Evolutionary conservation across 2,888 invertebrate genomes (phyloP), one percentile per base, ranked within the genome.

Genomic region (Heliconius charithonia): DNA sequence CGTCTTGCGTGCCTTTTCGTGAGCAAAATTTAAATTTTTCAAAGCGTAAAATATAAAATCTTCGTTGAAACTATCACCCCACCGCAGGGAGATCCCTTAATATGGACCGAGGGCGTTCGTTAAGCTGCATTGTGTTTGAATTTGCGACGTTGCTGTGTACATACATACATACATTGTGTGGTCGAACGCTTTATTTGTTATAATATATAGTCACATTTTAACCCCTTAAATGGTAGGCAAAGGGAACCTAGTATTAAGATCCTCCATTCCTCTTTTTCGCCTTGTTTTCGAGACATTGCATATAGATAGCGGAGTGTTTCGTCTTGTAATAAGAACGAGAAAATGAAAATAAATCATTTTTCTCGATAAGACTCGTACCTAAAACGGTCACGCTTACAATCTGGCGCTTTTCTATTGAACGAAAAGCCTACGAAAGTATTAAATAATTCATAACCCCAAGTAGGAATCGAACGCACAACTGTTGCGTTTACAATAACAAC

Each of bases 61-160:
- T 76, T 73, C 67, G 25, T 66, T 71, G 63, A 73, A 77, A 80
- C 78, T 78, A 76, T 78, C 71, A 59, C 59, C 67, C 62, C 41
- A 37, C 69, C 78, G 75, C 69, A 56, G 66, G 78, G 78, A 78
- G 73, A 56, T 66, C 29, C 77, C 79, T 75, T 27, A 59, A 73
- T 67, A 71, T 73, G 72, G 70, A 77, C 56, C 65, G 56, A 67
- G 81, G 69, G 66, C 77, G 74, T 76, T 81, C 81, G 80, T 81
- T 81, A 77, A 79, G 81, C 81, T 69, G 75, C 77, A 81, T 81
- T 80, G 78, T 81, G 71, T 80, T 72, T 78, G 45, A 65, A 74
- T 78, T 72, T 80, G 78, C 78, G 71, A 72, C 74, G 74, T 45
- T 22, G 41, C 63, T 74, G 22, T 63, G 27, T 41, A 73, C 32